A percentile compares a stretch with the other conserved stretches of the same genome.
Evolutionary conservation across 2,113 vertebrate species (phyloP).

Genomic region (Crypturellus undulatus): DNA sequence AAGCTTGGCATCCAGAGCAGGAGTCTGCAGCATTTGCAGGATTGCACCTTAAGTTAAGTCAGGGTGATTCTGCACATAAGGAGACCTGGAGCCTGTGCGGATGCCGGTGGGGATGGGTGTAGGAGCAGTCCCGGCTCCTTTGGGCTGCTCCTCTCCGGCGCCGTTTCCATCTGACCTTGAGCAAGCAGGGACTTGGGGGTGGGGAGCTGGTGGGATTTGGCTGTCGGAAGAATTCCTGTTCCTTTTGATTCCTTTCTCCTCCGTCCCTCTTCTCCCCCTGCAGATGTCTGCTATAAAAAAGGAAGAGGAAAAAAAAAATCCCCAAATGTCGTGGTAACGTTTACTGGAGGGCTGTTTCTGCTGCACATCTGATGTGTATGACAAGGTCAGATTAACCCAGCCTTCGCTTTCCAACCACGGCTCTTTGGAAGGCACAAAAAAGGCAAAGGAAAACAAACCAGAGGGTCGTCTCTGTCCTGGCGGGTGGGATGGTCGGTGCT

Average conservation of each 20-base stretch:
- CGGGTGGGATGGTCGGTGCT: too few relatives aligned
- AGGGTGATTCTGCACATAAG: background rate
- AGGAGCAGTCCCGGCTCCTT: background rate
- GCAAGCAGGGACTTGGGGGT: background rate
- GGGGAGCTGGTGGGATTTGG: background rate
- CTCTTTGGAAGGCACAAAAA: slow-evolving; percentile 57
- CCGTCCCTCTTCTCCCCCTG: background rate
- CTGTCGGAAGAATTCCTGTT: slow-evolving; percentile 4
- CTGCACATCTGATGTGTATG: slow-evolving; percentile 55
- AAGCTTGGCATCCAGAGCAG: slow-evolving; percentile 32
- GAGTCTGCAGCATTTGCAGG: background rate
- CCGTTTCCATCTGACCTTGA: background rate
- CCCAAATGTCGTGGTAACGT: slow-evolving; percentile 44
- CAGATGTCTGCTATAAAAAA: slow-evolving; percentile 64
- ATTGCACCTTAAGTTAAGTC: slow-evolving; percentile 25
- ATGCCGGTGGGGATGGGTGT: background rate
- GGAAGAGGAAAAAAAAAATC: background rate
- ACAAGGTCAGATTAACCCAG: slow-evolving; percentile 65
- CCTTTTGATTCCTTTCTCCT: slow-evolving; percentile 10
- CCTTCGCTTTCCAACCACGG: slow-evolving; percentile 63
- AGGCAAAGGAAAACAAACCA: slow-evolving; percentile 32
- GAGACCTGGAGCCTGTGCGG: background rate
- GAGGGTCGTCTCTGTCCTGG: background rate
- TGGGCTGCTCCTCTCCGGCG: background rate
- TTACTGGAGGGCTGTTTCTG: slow-evolving; percentile 69